Evolutionary conservation across 1,140 invertebrate species (phyloP), one percentile per base, ranked within the genome.

Genomic region (Aphidius gifuensis): DNA sequence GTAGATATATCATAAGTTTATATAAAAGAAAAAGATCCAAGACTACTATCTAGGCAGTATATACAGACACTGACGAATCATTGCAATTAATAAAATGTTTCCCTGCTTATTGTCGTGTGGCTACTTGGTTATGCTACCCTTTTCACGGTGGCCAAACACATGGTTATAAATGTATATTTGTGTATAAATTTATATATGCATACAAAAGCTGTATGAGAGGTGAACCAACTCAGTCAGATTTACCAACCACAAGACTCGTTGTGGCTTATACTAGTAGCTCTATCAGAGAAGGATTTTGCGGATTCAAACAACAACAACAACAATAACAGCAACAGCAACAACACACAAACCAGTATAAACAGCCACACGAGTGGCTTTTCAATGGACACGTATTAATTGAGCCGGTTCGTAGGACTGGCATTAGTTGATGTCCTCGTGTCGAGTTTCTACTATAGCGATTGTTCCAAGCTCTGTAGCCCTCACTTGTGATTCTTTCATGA

Each of bases 71-170:
- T 78, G 77, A 79, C 72, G 62, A 71, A 79, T 79, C 71, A 76
- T 64, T 63, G 73, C 70, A 78, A 79, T 79, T 79, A 79, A 79
- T 79, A 78, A 78, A 76, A 77, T 70, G 74, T 76, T 77, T 77
- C 72, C 68, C 68, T 71, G 71, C 69, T 76, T 74, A 77, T 79
- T 79, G 77, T 79, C 71, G 72, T 75, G 70, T 50, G 58, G 67
- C 71, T 74, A 74, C 71, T 72, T 70, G 73, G 66, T 70, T 75
- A 71, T 74, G 71, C 72, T 75, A 74, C 71, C 68, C 73, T 72
- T 76, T 76, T 75, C 72, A 75, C 58, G 60, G 64, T 40, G 43
- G 51, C 58, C 44, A 46, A 50, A 61, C 64, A 57, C 43, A 53
- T 49, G 42, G 39, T 32, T 44, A 58, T 23, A 56, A 16, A 47